Evolutionary conservation across 92 coral and sea anemone species (phyloP), one percentile per base, ranked within the genome.

Genomic region (Plumapathes pennacea): DNA sequence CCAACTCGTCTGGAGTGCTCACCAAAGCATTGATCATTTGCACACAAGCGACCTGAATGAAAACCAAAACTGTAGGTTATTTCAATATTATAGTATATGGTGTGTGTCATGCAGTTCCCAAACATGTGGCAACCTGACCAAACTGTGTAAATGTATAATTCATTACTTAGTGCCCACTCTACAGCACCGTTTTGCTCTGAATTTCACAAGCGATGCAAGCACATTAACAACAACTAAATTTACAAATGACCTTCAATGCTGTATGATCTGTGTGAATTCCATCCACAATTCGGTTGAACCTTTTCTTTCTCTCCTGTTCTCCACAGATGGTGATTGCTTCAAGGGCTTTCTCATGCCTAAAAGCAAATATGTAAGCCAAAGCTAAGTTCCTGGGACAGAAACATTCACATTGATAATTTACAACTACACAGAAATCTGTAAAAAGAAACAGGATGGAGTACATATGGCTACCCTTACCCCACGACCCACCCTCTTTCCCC

Each of bases 1-100:
- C 99, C 58, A 94, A 61, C 36, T 94, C 99, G 59, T 85, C 92
- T 13, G 99, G 99, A 6, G 85, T 89, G 72, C 96, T 88, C 57
- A 94, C 91, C 12, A 88, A 66, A 27, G 99, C 95, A 66, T 94
- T 94, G 64, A 89, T 81, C 21, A 94, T 80, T 71, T 94, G 99
- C 7, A 94, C 66, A 69, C 99, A 94, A 14, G 99, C 99, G 54
- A 89, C 96, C 99, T 94, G 50, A 38, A 3, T 2, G n/a, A n/a
- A n/a, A n/a, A n/a, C n/a, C n/a, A n/a, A n/a, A n/a, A n/a, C n/a
- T n/a, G n/a, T n/a, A n/a, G n/a, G n/a, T n/a, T 36, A 36, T 36
- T 36, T 36, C 41, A 36, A 36, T n/a, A 8, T 36, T 9, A 36
- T 7, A 36, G 8, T 7, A 36, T 7, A 7, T 7, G n/a, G 9